These are phyloP conservation scores for Columba guinea DNA, from an alignment of 2,797 vertebrate species.

Conservation along the genomic window DNA sequence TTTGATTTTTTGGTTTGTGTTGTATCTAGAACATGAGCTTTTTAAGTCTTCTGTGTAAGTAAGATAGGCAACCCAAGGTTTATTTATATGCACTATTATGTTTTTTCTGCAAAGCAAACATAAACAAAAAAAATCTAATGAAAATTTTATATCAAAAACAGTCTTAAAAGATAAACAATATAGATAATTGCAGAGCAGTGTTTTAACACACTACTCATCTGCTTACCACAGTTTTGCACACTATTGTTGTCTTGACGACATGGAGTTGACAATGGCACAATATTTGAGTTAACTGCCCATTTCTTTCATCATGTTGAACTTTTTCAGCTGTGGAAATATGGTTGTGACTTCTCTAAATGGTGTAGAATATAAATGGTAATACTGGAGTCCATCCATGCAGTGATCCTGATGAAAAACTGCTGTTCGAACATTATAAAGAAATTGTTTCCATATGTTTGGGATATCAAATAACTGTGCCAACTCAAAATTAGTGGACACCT, in stretches of 20 bases:
- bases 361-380: neutral
- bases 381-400: neutral
- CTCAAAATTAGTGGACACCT: neutral
- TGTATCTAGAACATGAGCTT: neutral
- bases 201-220: neutral
- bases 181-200: neutral
- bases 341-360: neutral
- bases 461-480: neutral
- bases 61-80: neutral
- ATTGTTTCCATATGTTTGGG: neutral
- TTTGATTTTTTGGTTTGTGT: neutral
- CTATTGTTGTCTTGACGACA: neutral
- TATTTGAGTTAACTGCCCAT: neutral
- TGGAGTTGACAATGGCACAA: neutral
- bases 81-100: neutral
- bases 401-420: neutral
- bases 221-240: neutral
- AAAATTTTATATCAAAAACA: neutral
- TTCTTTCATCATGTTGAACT: neutral
- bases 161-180: neutral
- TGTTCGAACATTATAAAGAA: neutral
- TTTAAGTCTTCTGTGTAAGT: neutral
- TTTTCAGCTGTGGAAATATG: neutral
- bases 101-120: neutral
- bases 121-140: neutral